Base-by-base conservation (phyloP, 2,797 vertebrate species). In the Argya squamiceps region DNA sequence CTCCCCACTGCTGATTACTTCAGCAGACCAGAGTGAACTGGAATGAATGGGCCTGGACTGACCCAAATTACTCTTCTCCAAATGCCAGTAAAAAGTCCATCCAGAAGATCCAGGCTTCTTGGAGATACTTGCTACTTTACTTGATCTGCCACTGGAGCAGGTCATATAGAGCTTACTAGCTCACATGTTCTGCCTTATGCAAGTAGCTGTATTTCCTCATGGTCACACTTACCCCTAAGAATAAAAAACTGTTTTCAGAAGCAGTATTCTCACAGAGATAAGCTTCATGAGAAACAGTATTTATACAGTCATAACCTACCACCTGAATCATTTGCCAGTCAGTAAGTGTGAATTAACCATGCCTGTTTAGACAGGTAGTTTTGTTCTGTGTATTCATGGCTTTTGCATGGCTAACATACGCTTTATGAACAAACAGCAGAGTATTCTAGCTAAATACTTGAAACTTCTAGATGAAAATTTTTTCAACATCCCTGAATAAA, bases 401-500 rank as follows among this genome's bases (percentile, higher is more conserved):
- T 93, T 96, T 76, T 92, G 88, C 93, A 89, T 91, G 93, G 86
- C 88, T 89, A 43, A 74, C 30, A 19, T 69, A 47, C 15, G 56
- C 52, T 95, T 84, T 70, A 36, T 52, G 60, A 67, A 74, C 49
- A 82, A 88, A 73, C 6, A 60, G 47, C 32, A 46, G 30, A 49
- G 26, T 67, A 41, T 82, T 84, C 41, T 46, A 55, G 29, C 27
- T 56, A 77, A 87, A 62, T 77, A 50, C 5, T 63, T 67, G 23
- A 69, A 94, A 82, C 7, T 74, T 23, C 41, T 69, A n/a, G 47
- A 37, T 75, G 36, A 60, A 78, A 18, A 0, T n/a, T 29, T 60
- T 74, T 89, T 76, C 24, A 43, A 14, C 13, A 58, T 73, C 18
- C 30, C 27, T 73, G 8, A 34, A 34, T 30, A 79, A 94, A 67